phyloP scores from a whole-genome alignment of 2,797 vertebrate genomes.

The Tauraco hartlaubi region DNA sequence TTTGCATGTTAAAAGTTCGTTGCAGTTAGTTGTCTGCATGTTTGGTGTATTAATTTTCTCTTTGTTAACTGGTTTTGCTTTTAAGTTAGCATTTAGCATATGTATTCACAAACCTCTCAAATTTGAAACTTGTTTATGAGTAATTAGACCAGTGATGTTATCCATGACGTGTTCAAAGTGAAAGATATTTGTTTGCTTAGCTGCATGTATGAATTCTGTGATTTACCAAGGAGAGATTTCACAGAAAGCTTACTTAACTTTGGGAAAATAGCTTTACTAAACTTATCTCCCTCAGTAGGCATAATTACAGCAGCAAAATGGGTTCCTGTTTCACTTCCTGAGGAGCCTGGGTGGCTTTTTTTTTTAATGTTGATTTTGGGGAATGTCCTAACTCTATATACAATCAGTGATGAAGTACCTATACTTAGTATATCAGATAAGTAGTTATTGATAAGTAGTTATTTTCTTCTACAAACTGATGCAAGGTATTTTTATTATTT shows the following conservation, averaged over 20 bases:
- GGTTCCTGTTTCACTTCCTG: neutral
- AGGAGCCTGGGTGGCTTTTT: neutral
- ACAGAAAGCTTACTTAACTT: neutral
- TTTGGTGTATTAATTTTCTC: neutral
- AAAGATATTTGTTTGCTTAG: neutral
- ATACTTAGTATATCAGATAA: neutral
- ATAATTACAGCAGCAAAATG: neutral
- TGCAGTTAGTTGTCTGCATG: neutral
- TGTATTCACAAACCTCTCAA: neutral
- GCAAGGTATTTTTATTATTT: neutral
- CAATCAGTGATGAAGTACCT: neutral
- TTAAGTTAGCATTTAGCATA: neutral
- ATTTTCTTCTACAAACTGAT: neutral
- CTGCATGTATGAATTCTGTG: neutral
- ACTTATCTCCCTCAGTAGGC: neutral
- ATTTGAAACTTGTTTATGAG: neutral
- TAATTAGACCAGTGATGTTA: neutral
- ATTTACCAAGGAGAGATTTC: neutral
- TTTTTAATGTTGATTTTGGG: neutral
- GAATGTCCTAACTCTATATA: neutral
- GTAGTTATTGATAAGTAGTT: neutral
- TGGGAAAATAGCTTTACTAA: neutral
- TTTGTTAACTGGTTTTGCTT: neutral
- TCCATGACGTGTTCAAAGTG: neutral
- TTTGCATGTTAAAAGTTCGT: neutral